A percentile compares a stretch with the other conserved stretches of the same genome.
Evolutionary conservation across 2,888 invertebrate species (phyloP).

Genomic region (Drosophila borealis): DNA sequence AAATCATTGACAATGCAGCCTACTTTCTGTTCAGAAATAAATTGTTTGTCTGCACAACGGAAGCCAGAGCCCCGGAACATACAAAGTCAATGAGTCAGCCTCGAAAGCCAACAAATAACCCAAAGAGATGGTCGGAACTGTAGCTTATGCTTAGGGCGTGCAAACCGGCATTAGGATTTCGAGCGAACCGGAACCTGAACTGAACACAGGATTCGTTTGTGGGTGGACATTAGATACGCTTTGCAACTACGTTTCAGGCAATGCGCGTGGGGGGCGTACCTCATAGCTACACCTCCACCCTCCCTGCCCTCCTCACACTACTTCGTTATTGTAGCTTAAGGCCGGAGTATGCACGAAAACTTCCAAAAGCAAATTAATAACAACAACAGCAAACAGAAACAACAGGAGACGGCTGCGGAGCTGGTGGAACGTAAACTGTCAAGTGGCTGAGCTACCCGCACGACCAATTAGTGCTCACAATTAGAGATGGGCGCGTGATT

Average conservation of each 20-base stretch:
- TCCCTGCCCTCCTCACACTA: conserved; percentile 3
- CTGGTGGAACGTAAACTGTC: conserved; percentile 24
- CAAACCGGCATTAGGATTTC: conserved; percentile 14
- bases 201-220: conserved; percentile 24
- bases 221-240: conserved; percentile 58
- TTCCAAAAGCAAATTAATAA: conserved; percentile 74
- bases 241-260: conserved; percentile 52
- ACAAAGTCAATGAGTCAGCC: conserved; percentile 64
- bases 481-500: conserved; percentile 13
- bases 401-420: neutral
- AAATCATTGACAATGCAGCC: conserved; percentile 13
- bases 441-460: conserved; percentile 42
- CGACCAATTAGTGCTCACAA: conserved; percentile 60
- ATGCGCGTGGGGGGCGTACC: conserved; percentile 48
- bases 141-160: conserved; percentile 30
- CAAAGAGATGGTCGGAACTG: conserved; percentile 47
- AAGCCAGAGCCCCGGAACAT: conserved; percentile 20
- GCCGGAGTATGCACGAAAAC: conserved; percentile 44
- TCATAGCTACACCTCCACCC: conserved; percentile 1
- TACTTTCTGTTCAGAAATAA: conserved; percentile 11
- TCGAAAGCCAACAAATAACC: conserved; percentile 56
- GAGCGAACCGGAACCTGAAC: conserved; percentile 56
- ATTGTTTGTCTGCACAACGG: conserved; percentile 19
- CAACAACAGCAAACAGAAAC: conserved; percentile 56
- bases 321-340: conserved; percentile 4